Conservation (phyloP, 2,113 vertebrate genomes). For the Regulus satrapa region DNA sequence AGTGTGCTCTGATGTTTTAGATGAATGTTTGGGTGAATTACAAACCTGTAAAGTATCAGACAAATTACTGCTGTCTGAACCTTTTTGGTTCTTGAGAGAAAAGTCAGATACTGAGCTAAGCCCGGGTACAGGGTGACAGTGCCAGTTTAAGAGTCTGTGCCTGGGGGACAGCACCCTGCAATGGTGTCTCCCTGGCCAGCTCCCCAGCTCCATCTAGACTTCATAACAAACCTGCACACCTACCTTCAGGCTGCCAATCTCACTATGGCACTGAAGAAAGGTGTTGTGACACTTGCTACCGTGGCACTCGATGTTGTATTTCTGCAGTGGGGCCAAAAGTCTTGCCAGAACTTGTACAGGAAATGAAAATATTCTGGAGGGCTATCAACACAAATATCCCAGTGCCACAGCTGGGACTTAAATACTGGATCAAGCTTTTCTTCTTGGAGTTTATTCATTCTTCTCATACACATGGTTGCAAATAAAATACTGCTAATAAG, state of each 20-base stretch:
- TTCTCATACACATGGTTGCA: neutral
- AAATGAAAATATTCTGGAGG: neutral
- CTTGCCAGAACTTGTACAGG: neutral
- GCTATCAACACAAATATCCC: neutral
- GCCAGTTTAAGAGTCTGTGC: neutral
- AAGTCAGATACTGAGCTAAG: neutral
- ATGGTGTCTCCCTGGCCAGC: neutral
- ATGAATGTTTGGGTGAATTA: no score
- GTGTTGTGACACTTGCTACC: neutral
- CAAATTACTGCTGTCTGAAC: neutral
- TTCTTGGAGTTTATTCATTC: neutral
- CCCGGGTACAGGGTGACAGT: neutral
- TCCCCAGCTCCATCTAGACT: accelerated
- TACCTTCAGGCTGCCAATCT: neutral
- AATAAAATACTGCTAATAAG: neutral
- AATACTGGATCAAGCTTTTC: neutral
- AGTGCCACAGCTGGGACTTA: neutral
- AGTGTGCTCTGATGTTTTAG: neutral
- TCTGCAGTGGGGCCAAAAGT: neutral
- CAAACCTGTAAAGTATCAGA: neutral
- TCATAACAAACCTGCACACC: neutral
- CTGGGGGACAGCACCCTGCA: neutral
- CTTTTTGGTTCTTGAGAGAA: neutral
- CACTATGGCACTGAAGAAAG: neutral
- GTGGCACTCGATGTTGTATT: neutral